Base-by-base conservation (phyloP, 2,888 invertebrate species). In the Drosophila hamatofila region DNA sequence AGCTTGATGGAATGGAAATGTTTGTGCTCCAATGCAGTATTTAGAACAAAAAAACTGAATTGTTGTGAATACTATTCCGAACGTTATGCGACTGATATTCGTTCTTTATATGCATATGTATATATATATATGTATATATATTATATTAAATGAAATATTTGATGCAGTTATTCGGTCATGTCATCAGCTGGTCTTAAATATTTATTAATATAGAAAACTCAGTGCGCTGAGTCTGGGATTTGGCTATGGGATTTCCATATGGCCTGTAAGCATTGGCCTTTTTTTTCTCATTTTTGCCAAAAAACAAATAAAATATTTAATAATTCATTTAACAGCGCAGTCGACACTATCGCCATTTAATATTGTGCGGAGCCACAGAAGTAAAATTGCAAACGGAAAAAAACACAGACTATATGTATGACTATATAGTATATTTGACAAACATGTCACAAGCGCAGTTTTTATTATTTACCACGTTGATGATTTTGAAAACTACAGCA, bases 11-110 rank as follows among this genome's bases (percentile, higher is more conserved):
- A 52, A 56, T 27, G 59, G 63, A 71, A 77, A 60, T 77, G 39
- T 72, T 79, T 81, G 56, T 64, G 51, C 56, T 62, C 37, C 56
- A 72, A 66, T 39, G 49, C n/a, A 72, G 67, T 63, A 63, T 74
- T 63, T 64, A 54, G 49, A 49, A 70, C 66, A n/a, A 56, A 68
- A 68, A 42, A 49, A 35, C 49, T 37, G 14, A 25, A 37, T 27
- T 57, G 37, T 14, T 61, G 52, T 46, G 57, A 27, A 42, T 51
- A 18, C 18, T 33, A 27, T 41, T 18, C 54, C 44, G 62, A 61
- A 61, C 27, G 56, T 60, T 41, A 37, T 57, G n/a, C n/a, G n/a
- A n/a, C n/a, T n/a, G n/a, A n/a, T n/a, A n/a, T n/a, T n/a, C n/a
- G n/a, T n/a, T n/a, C n/a, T n/a, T n/a, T n/a, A n/a, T n/a, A n/a